These are phyloP conservation scores for Branchipolynoe longqiensis DNA, from an alignment of 2,888 invertebrate genomes.

Conservation along the genomic window DNA sequence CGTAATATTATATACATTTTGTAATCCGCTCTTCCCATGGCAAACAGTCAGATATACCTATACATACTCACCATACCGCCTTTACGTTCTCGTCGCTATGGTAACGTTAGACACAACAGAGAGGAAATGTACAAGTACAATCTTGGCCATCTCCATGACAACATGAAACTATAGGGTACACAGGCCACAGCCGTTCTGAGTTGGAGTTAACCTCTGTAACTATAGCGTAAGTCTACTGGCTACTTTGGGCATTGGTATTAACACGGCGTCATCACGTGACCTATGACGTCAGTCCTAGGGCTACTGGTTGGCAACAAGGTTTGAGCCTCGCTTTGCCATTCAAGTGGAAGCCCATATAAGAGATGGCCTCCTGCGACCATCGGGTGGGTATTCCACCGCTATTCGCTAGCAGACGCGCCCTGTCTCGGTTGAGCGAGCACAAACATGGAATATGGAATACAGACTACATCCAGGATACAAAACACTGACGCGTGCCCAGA, in stretches of 20 bases:
- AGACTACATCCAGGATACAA: too few relatives aligned
- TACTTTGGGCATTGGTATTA: not conserved
- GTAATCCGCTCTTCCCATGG: slow-evolving; percentile 1
- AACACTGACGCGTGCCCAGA: too few relatives aligned
- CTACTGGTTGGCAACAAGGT: slow-evolving; percentile 26
- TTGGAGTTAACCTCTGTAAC: not conserved
- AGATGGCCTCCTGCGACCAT: not conserved
- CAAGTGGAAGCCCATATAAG: slow-evolving; percentile 35
- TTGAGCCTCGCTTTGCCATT: slow-evolving; percentile 32
- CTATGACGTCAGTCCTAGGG: slow-evolving; percentile 22
- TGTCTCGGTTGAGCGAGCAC: too few relatives aligned
- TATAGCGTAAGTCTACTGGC: not conserved
- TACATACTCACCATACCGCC: slow-evolving; percentile 30
- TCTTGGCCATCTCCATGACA: slow-evolving; percentile 35
- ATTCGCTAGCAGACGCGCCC: too few relatives aligned
- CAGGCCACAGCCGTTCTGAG: not conserved
- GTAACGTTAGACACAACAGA: slow-evolving; percentile 31
- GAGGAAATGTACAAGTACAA: slow-evolving; percentile 37
- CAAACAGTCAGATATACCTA: slow-evolving; percentile 14
- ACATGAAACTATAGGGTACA: not conserved
- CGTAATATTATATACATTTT: slow-evolving; percentile 25
- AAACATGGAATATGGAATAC: too few relatives aligned
- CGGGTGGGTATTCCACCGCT: too few relatives aligned
- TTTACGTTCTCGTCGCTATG: slow-evolving; percentile 13
- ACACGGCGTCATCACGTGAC: not conserved